phyloP scores from a whole-genome alignment of 1,140 invertebrate species.

The Drosophila insularis region DNA sequence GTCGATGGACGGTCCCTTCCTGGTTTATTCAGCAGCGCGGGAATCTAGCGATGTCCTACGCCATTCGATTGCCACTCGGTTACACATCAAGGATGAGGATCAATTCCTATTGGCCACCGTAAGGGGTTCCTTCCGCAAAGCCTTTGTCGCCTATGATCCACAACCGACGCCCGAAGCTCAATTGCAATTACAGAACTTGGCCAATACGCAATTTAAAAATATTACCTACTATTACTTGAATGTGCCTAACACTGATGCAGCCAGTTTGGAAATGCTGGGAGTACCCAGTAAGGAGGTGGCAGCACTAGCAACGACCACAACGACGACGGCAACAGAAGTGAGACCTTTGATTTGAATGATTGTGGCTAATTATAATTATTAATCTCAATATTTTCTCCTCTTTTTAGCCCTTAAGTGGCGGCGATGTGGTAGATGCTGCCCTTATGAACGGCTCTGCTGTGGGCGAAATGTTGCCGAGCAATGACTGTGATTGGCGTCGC shows the following conservation, averaged over 20 bases:
- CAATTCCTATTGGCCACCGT: conserved; percentile 68
- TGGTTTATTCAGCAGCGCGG: conserved; percentile 85
- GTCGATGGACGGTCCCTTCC: conserved; percentile 86
- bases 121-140: conserved; percentile 73
- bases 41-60: conserved; percentile 87
- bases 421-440: conserved; percentile 76
- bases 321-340: conserved; percentile 26
- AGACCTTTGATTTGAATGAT: not conserved
- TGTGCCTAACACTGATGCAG: conserved; percentile 85
- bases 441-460: conserved; percentile 64
- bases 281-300: conserved; percentile 83
- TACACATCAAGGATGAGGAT: conserved; percentile 65
- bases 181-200: conserved; percentile 64
- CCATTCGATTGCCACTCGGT: conserved; percentile 83
- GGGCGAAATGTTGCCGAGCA: conserved; percentile 24
- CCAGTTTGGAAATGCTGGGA: conserved; percentile 83
- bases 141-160: conserved; percentile 70
- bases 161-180: conserved; percentile 60
- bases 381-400: too few species aligned
- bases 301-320: not conserved
- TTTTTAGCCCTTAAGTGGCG: conserved; percentile 35
- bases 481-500: conserved; percentile 63
- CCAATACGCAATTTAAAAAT: conserved; percentile 79
- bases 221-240: conserved; percentile 85
- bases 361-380: too few species aligned